Evolutionary conservation across 2,888 invertebrate genomes (phyloP), one percentile per base, ranked within the genome.

Genomic region (Neoaliturus tenellus): DNA sequence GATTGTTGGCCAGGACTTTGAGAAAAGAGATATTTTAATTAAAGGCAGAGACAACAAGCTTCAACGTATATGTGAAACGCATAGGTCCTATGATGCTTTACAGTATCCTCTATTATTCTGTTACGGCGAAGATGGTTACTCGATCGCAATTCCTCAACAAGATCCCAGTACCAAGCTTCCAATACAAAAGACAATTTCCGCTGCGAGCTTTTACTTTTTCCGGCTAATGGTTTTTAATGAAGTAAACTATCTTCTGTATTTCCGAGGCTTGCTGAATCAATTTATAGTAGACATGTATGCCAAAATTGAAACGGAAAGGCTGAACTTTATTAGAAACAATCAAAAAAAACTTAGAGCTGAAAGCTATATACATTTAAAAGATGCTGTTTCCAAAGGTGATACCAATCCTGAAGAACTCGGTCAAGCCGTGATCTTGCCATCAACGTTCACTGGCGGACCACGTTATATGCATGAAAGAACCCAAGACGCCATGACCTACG

Each of bases 381-480:
- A 88, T 86, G 87, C 87, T 35, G 73, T 87, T 4, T 55, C 62
- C 23, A 82, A 84, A 55, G 84, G 85, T 83, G 85, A 85, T 23
- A 55, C 20, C 35, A 35, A 69, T 31, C 31, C 71, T 44, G 41
- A n/a, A 69, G 44, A 86, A 23, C 23, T 87, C 2, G 87, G 88
- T 4, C 82, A 81, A 84, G 78, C 84, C 23, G 85, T 87, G 5
- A 87, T 89, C 75, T 82, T 89, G 8, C 89, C 89, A 82, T 87
- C 88, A 35, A 82, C 87, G n/a, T 89, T 84, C 71, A 87, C 85
- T 4, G 90, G 90, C n/a, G 87, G 89, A n/a, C 90, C 90, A 81
- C 85, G 90, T n/a, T 88, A 90, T 85, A 90, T 90, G 90, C 89
- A 89, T 80, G 88, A 90, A 86, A 85, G 87, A 55, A 87, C 88